A percentile compares a stretch with the other conserved stretches of the same genome.
Evolutionary conservation across 2,113 vertebrate species (phyloP).

Genomic region (Scatophagus argus): DNA sequence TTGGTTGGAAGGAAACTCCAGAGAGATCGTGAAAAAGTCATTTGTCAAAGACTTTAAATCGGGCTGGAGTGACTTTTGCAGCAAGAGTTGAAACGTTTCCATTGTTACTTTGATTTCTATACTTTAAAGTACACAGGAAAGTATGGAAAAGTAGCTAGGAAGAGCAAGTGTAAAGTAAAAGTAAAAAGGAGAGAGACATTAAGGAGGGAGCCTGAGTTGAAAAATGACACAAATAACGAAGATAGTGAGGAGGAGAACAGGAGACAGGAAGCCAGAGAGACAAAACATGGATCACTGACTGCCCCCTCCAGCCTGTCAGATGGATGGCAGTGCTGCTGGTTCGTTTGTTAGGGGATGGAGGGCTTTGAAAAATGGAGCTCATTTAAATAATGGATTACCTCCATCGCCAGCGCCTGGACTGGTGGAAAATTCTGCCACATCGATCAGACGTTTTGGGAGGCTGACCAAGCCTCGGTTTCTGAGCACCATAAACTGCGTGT

Average conservation of each 20-base stretch:
- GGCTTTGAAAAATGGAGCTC: constrained; percentile 62
- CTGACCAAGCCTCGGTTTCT: too few species aligned
- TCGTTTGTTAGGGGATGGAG: constrained; percentile 58
- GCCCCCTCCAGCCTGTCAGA: constrained; percentile 37
- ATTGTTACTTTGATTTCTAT: too few species aligned
- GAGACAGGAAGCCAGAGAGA: constrained; percentile 3
- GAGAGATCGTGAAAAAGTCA: neutral
- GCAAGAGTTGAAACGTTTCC: neutral
- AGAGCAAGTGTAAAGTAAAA: neutral
- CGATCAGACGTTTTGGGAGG: constrained; percentile 6
- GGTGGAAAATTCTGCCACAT: neutral
- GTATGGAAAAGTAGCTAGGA: neutral
- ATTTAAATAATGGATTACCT: constrained; percentile 77
- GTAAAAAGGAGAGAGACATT: neutral
- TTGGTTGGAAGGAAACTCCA: neutral
- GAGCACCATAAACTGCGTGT: neutral
- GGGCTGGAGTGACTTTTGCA: neutral
- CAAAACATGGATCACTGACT: constrained; percentile 15
- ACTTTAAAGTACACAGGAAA: too few species aligned
- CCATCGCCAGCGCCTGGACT: constrained; percentile 10
- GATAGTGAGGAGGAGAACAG: neutral
- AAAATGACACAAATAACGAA: neutral
- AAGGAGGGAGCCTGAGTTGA: neutral
- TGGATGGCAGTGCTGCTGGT: constrained; percentile 44
- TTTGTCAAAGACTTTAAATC: neutral